Percentiles rank a stretch among this genome's conserved stretches.
These are phyloP conservation scores for Burhinus bistriatus DNA, from an alignment of 2,113 vertebrate species.

Conservation along the genomic window DNA sequence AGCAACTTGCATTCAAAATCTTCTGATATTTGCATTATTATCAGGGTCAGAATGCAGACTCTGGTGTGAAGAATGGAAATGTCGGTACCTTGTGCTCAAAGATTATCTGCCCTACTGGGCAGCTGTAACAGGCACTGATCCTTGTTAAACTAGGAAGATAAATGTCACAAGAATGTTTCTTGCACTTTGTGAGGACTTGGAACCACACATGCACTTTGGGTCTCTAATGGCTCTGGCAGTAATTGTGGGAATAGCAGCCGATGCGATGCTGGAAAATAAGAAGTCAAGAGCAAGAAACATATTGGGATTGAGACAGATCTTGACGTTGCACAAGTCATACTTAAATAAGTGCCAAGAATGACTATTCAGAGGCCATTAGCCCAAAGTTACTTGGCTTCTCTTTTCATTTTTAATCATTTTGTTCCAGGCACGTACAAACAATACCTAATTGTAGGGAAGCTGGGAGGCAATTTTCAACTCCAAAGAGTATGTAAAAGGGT, in stretches of 20 bases:
- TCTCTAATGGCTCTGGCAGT: neutral
- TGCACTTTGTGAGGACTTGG: slow-evolving; percentile 50
- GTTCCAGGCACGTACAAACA: slow-evolving; percentile 5
- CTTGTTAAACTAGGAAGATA: neutral
- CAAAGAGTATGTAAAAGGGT: slow-evolving; percentile 28
- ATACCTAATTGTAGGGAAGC: slow-evolving; percentile 7
- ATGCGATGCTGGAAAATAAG: neutral
- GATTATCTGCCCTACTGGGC: neutral
- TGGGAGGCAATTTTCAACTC: neutral
- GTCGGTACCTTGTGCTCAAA: neutral
- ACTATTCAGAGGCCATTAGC: neutral
- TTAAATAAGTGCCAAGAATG: neutral
- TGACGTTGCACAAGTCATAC: slow-evolving; percentile 4
- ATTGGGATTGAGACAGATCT: neutral
- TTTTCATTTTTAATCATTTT: neutral
- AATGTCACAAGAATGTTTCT: neutral
- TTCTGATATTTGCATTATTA: neutral
- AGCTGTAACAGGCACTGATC: neutral
- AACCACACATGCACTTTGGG: neutral
- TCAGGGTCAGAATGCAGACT: neutral
- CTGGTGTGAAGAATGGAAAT: neutral
- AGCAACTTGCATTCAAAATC: neutral
- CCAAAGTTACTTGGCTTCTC: slow-evolving; percentile 17
- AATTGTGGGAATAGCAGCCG: neutral
- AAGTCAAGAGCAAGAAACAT: neutral